Percentiles rank a stretch among this genome's conserved stretches.
Conservation (phyloP, 2,888 invertebrate genomes). For the Caenorhabditis drosophilae region DNA sequence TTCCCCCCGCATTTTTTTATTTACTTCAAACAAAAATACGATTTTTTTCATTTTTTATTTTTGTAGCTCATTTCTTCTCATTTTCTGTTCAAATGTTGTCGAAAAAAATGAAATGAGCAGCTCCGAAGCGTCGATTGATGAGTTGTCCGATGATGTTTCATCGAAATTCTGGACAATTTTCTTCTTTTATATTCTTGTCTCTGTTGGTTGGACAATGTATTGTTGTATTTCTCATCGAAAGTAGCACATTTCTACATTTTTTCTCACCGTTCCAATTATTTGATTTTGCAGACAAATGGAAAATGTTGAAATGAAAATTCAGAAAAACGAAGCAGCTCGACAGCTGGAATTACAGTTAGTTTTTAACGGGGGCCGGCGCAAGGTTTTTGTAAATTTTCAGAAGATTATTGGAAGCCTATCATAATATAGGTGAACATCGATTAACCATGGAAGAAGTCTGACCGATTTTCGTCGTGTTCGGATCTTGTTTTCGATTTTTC, state of each 20-base stretch:
- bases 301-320: constrained; percentile 23
- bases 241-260: too few relatives aligned
- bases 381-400: constrained; percentile 10
- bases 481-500: background rate
- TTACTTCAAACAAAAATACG: too few relatives aligned
- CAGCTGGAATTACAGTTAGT: constrained; percentile 22
- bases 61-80: background rate
- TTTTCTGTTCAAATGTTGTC: background rate
- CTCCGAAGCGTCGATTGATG: constrained; percentile 24
- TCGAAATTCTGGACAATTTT: constrained; percentile 30
- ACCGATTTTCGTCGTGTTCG: too few relatives aligned
- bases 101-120: background rate
- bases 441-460: background rate
- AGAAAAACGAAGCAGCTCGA: constrained; percentile 18
- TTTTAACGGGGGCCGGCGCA: too few relatives aligned
- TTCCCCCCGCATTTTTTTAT: background rate
- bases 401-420: constrained; percentile 28
- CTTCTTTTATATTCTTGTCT: constrained; percentile 25
- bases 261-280: background rate
- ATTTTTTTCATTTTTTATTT: constrained; percentile 3
- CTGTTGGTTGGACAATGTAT: constrained; percentile 28
- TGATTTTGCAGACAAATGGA: constrained; percentile 14
- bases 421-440: constrained; percentile 3
- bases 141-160: constrained; percentile 25
- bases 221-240: constrained; percentile 16